Base-by-base conservation (phyloP, 1,140 invertebrate species). In the Marisa cornuarietis region DNA sequence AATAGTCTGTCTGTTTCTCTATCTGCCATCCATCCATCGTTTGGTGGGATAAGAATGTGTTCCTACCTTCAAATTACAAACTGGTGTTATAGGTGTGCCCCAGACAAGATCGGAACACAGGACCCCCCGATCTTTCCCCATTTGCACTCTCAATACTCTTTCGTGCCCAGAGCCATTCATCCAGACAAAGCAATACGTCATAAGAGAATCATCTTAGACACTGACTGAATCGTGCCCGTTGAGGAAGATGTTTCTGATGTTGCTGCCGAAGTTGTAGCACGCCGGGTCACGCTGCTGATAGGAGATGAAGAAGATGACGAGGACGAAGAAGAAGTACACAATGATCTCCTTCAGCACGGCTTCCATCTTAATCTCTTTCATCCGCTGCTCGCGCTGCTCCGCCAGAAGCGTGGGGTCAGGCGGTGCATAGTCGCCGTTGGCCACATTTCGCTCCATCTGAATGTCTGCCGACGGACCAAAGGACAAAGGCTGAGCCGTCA, bases 281-380 rank as follows among this genome's bases (percentile, higher is more conserved):
- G 83, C 80, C 0, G 84, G 86, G 74, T 89, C 88, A 52, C 90
- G 80, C 68, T 89, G 83, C 79, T 91, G 90, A 77, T 91, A 90
- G 22, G 89, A 90, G 11, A 91, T 78, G 84, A 91, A 91, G 83
- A 91, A 90, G 18, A 91, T 82, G 76, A 91, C 82, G 7, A 90
- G 77, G 11, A 90, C 84, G 81, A 90, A 91, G 72, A 90, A 85
- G 11, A 87, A 78, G 81, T 91, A 92, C 13, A 89, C 83, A 0
- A 87, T 76, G 31, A 92, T 92, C 80, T 93, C 92, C 82, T 91
- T 91, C 4, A 93, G 76, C 31, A 93, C 90, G 10, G 85, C 86
- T 78, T 90, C 91, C 91, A 93, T 92, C 82, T 92, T 87, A 10
- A 92, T 85, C 81, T 92, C 92, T 80, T 91, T 92, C 76, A 92